phyloP scores from a whole-genome alignment of 2,797 vertebrate genomes.

The Lemur catta region DNA sequence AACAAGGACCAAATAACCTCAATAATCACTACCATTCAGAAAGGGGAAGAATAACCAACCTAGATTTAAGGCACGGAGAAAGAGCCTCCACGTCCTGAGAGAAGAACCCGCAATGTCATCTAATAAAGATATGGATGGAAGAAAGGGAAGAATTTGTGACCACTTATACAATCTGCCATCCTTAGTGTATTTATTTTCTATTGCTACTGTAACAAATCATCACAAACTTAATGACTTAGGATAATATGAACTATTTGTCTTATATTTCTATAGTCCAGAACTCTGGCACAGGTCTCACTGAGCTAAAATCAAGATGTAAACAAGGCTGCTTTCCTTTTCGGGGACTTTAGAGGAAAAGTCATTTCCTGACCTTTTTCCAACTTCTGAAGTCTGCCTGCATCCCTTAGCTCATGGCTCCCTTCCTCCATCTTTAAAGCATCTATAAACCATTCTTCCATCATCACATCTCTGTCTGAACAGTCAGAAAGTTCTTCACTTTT shows the following conservation, averaged over 20 bases:
- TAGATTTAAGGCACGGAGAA: not conserved
- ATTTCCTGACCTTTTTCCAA: not conserved
- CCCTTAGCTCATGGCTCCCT: not conserved
- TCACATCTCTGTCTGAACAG: not conserved
- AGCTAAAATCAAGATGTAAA: not conserved
- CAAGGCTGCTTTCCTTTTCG: not conserved
- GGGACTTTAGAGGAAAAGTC: not conserved
- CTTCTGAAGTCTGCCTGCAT: not conserved
- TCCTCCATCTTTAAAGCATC: not conserved
- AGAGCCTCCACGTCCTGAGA: not conserved
- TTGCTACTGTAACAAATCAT: not conserved
- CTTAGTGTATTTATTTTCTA: not conserved
- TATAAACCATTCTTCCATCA: not conserved
- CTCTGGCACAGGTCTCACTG: not conserved
- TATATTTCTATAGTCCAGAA: not conserved
- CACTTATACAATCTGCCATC: not conserved
- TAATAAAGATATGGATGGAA: not conserved
- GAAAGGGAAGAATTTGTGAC: not conserved
- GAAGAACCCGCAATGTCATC: not conserved
- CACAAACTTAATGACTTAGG: not conserved
- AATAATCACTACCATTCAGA: not conserved
- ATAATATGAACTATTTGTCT: not conserved
- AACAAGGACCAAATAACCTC: not conserved
- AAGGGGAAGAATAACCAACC: not conserved
- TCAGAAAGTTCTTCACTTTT: not conserved